phyloP scores from a whole-genome alignment of 2,888 invertebrate species.

The Bellardia bayeri region DNA sequence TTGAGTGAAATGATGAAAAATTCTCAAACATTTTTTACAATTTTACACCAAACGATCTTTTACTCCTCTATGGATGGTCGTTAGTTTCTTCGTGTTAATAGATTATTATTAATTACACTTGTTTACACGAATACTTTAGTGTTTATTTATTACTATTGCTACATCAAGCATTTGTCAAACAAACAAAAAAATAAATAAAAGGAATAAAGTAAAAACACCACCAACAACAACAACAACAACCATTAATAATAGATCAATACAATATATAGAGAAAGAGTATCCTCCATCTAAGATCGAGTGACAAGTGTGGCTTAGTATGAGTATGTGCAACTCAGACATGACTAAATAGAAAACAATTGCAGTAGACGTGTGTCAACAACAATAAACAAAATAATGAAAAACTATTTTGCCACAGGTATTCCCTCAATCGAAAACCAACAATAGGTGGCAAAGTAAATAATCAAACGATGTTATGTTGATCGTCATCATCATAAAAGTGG shows the following conservation, averaged over 20 bases:
- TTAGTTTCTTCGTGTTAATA: background rate
- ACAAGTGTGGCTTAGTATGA: constrained; percentile 26
- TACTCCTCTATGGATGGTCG: constrained; percentile 12
- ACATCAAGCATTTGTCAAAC: constrained; percentile 55
- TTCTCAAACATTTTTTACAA: background rate
- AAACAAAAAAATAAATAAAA: background rate
- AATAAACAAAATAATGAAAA: constrained; percentile 18
- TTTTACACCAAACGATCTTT: background rate
- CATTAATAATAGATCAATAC: constrained; percentile 37
- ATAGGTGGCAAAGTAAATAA: constrained; percentile 63
- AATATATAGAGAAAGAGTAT: background rate
- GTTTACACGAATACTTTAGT: constrained; percentile 54
- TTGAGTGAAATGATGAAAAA: constrained; percentile 22
- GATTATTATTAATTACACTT: constrained; percentile 55
- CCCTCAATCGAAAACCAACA: constrained; percentile 59
- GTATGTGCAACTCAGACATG: constrained; percentile 58
- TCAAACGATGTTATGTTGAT: constrained; percentile 35
- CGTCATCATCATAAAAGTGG: background rate
- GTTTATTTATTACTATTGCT: constrained; percentile 64
- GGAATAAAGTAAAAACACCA: background rate
- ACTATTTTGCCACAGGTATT: constrained; percentile 69
- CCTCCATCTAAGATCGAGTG: background rate
- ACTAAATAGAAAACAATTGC: constrained; percentile 61
- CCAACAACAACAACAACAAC: background rate
- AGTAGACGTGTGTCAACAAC: constrained; percentile 67